Percentiles rank a stretch among this genome's conserved stretches.
These are phyloP conservation scores for Takifugu rubripes DNA, from an alignment of 2,797 vertebrate genomes.

Conservation along the genomic window DNA sequence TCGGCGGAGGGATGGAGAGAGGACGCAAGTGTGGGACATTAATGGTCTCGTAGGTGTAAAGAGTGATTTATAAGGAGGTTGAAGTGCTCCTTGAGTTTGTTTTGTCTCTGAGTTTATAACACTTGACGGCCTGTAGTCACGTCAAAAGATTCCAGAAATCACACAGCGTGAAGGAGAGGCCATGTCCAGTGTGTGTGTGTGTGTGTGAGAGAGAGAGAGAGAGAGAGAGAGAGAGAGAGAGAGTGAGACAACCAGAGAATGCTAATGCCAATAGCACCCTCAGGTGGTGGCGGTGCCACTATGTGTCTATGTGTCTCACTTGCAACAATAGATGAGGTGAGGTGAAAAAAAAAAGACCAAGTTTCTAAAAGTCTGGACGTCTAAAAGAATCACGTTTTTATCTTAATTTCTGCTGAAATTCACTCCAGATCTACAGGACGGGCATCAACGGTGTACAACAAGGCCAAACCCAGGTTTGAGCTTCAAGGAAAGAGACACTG, in stretches of 20 bases:
- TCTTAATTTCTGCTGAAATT: no score
- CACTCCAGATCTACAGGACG: no score
- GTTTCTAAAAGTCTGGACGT: no score
- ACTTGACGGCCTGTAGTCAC: slow-evolving; percentile 38
- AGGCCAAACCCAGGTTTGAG: neutral
- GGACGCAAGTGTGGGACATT: neutral
- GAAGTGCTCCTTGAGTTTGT: no score
- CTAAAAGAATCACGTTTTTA: no score
- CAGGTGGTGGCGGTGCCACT: slow-evolving; percentile 25
- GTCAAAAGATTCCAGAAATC: slow-evolving; percentile 54
- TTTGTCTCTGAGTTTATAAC: no score
- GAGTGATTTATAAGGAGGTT: neutral
- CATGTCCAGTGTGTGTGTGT: slow-evolving; percentile 8
- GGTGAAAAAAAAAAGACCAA: no score
- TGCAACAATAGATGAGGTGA: neutral
- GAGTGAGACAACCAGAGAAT: neutral
- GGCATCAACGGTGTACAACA: no score
- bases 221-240: neutral
- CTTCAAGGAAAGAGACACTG: neutral
- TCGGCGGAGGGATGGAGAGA: neutral
- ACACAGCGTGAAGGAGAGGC: slow-evolving; percentile 23
- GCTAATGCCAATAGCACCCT: slow-evolving; percentile 42
- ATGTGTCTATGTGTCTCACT: neutral
- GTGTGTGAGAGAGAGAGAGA: slow-evolving; percentile 3
- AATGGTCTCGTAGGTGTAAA: neutral